Conservation (phyloP, 2,113 vertebrate genomes). For the Atlantisia rogersi region DNA sequence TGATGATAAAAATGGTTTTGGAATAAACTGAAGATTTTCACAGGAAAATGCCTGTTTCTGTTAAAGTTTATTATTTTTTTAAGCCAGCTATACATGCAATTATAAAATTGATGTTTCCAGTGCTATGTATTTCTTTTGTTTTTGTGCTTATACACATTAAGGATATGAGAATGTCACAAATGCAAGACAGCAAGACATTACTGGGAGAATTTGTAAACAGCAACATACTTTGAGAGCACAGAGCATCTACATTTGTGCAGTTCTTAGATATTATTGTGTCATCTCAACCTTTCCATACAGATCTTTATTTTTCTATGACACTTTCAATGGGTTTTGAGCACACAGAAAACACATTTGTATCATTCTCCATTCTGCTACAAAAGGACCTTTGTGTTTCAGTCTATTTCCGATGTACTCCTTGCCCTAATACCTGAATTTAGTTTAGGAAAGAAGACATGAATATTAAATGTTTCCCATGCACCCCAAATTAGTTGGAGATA, state of each 20-base stretch:
- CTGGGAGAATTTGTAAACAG: not conserved
- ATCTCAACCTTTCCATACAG: not conserved
- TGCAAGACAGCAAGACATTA: not conserved
- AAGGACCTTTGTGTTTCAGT: fast-evolving
- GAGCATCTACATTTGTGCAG: not conserved
- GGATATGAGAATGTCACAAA: not conserved
- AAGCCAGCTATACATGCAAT: not conserved
- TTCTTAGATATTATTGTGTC: not conserved
- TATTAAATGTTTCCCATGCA: not conserved
- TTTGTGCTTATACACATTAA: not conserved
- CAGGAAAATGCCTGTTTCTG: not conserved
- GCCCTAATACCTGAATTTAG: not conserved
- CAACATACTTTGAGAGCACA: not conserved
- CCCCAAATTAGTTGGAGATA: not conserved
- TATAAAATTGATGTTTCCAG: not conserved
- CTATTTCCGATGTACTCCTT: not conserved
- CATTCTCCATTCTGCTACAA: not conserved
- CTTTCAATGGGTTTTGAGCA: not conserved
- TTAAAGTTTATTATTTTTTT: not conserved
- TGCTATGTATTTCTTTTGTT: not conserved
- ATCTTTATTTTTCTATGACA: not conserved
- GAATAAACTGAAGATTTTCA: slow-evolving; percentile 6
- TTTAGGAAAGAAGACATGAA: not conserved
- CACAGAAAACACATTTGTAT: not conserved
- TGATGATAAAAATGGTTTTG: slow-evolving; percentile 15